phyloP scores from a whole-genome alignment of 53 echinoderm and acorn worm genomes.

The Holothuria leucospilota region DNA sequence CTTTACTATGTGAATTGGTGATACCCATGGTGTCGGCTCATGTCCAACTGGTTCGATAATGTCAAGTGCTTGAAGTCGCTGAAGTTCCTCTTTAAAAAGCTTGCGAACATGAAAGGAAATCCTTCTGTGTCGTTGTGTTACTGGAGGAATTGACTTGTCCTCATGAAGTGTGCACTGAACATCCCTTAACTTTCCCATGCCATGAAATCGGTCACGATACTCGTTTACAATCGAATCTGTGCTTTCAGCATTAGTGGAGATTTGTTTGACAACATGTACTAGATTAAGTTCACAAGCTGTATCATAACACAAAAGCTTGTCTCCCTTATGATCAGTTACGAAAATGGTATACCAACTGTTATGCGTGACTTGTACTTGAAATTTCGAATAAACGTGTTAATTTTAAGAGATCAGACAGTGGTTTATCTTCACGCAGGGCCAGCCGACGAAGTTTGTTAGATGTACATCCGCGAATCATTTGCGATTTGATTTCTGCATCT shows the following conservation, averaged over 20 bases:
- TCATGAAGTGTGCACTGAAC: constrained; percentile 55
- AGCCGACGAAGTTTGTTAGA: constrained; percentile 52
- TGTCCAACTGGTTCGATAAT: constrained; percentile 60
- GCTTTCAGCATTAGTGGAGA: background rate
- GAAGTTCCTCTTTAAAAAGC: constrained; percentile 59
- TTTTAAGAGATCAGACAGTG: constrained; percentile 1
- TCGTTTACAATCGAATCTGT: constrained; percentile 18
- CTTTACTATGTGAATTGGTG: constrained; percentile 62
- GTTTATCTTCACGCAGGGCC: constrained; percentile 44
- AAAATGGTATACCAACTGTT: constrained; percentile 19
- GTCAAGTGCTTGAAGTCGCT: constrained; percentile 48
- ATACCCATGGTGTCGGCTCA: constrained; percentile 67
- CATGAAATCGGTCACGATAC: constrained; percentile 57
- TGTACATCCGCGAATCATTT: constrained; percentile 49
- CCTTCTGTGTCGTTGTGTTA: constrained; percentile 56
- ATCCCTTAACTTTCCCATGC: constrained; percentile 64
- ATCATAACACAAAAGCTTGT: constrained; percentile 50
- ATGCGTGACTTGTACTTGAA: constrained; percentile 27
- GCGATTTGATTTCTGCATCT: constrained; percentile 59
- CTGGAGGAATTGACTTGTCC: constrained; percentile 55
- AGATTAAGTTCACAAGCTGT: constrained; percentile 37
- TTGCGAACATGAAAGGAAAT: constrained; percentile 71
- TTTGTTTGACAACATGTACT: background rate
- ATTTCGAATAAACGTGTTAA: constrained; percentile 9
- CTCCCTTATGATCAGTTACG: constrained; percentile 51